Conservation (phyloP, 2,113 vertebrate species). For the Polypterus senegalus region DNA sequence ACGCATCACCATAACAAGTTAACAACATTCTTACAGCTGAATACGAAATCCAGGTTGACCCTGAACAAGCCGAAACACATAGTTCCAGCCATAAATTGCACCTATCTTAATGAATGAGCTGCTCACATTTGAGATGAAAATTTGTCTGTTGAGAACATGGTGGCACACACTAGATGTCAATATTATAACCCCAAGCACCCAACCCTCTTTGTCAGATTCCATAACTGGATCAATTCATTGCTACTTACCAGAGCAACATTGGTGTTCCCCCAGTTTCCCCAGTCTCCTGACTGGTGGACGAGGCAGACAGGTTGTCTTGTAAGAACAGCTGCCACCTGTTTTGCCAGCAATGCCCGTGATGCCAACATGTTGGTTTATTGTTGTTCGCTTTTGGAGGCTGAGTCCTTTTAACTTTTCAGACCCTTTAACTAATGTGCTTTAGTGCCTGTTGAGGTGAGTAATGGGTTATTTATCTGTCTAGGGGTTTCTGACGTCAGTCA, state of each 20-base stretch:
- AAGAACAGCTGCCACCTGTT: conserved; percentile 30
- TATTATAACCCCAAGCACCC: too few relatives aligned
- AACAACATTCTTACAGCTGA: too few relatives aligned
- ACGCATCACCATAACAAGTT: too few relatives aligned
- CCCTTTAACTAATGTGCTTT: conserved; percentile 5
- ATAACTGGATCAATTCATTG: too few relatives aligned
- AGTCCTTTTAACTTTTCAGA: conserved; percentile 10
- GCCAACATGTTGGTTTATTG: conserved; percentile 31
- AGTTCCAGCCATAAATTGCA: too few relatives aligned
- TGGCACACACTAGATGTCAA: too few relatives aligned
- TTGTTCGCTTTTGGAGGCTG: neutral
- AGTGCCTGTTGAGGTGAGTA: neutral
- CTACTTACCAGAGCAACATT: conserved; percentile 45
- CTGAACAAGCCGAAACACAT: too few relatives aligned
- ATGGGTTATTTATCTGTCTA: conserved; percentile 29
- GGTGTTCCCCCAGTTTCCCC: conserved; percentile 50
- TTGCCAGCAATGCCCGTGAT: conserved; percentile 36
- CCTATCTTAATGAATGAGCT: too few relatives aligned
- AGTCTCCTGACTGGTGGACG: conserved; percentile 37
- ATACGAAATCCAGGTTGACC: too few relatives aligned
- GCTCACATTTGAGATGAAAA: too few relatives aligned
- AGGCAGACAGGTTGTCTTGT: conserved; percentile 41
- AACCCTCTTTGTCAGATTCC: too few relatives aligned
- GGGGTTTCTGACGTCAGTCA: conserved; percentile 24
- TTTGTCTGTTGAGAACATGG: too few relatives aligned